A percentile compares a stretch with the other conserved stretches of the same genome.
These are phyloP conservation scores for Parnassius orleans DNA, from an alignment of 2,888 invertebrate genomes.

Conservation along the genomic window DNA sequence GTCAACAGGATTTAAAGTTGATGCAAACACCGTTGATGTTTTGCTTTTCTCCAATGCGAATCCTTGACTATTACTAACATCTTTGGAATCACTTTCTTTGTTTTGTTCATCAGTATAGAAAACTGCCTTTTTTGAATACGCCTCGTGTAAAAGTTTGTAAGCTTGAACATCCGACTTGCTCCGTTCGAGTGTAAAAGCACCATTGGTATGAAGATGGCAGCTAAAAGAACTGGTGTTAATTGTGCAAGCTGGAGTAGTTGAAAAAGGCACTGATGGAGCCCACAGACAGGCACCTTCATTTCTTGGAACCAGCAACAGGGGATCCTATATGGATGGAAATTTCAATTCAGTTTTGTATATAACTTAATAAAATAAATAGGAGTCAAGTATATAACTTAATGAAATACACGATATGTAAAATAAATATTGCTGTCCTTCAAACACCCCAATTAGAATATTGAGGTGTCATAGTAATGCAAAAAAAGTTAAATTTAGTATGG, in stretches of 20 bases:
- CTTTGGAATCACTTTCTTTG: conserved; percentile 37
- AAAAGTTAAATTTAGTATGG: too few relatives aligned
- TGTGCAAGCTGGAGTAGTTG: conserved; percentile 66
- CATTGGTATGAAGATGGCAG: conserved; percentile 70
- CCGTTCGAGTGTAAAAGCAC: conserved; percentile 66
- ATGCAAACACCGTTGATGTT: conserved; percentile 59
- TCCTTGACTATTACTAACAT: conserved; percentile 41
- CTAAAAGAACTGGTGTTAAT: conserved; percentile 67
- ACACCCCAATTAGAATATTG: too few relatives aligned
- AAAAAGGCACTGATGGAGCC: conserved; percentile 72
- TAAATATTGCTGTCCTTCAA: too few relatives aligned
- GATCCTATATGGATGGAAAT: conserved; percentile 63
- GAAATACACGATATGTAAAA: too few relatives aligned
- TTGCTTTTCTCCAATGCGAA: conserved; percentile 66
- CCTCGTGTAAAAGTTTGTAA: conserved; percentile 50
- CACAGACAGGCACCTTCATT: conserved; percentile 80
- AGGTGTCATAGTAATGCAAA: too few relatives aligned
- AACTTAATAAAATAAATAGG: too few relatives aligned
- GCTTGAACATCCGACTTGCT: conserved; percentile 73
- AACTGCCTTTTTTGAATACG: conserved; percentile 54
- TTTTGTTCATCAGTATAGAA: conserved; percentile 59
- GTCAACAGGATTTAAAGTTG: conserved; percentile 49
- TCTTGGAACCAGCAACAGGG: conserved; percentile 81
- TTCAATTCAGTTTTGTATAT: conserved; percentile 6
- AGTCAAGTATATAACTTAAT: too few relatives aligned